A percentile compares a stretch with the other conserved stretches of the same genome.
These are phyloP conservation scores for Hirtodrosophila histrioides DNA, from an alignment of 2,888 invertebrate genomes.

Conservation along the genomic window DNA sequence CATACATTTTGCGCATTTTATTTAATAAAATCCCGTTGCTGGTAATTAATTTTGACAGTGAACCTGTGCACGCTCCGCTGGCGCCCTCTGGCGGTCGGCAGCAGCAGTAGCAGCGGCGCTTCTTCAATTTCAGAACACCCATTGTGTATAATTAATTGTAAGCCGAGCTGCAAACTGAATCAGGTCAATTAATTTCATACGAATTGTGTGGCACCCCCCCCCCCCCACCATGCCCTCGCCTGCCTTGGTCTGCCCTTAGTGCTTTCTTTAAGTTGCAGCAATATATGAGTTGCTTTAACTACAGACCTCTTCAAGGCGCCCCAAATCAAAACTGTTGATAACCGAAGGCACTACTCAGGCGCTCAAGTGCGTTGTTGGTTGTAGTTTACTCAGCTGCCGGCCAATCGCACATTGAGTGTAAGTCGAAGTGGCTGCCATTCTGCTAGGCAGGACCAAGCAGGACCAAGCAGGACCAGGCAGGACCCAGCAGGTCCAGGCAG, in stretches of 20 bases:
- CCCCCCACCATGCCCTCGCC: neutral
- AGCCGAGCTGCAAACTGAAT: constrained; percentile 78
- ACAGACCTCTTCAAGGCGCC: constrained; percentile 30
- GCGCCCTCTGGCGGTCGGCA: constrained; percentile 35
- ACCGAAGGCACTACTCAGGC: neutral
- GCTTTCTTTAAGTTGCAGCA: constrained; percentile 27
- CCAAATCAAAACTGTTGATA: constrained; percentile 52
- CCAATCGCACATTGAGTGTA: constrained; percentile 66
- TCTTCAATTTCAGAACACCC: constrained; percentile 56
- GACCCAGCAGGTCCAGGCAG: neutral
- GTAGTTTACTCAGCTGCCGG: constrained; percentile 45
- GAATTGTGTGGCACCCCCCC: constrained; percentile 27
- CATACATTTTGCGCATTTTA: constrained; percentile 63
- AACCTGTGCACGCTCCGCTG: constrained; percentile 68
- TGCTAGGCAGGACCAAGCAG: constrained; percentile 8
- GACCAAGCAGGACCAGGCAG: constrained; percentile 1
- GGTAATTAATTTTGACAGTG: constrained; percentile 80
- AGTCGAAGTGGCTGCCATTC: constrained; percentile 48
- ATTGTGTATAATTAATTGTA: constrained; percentile 81
- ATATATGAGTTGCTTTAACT: constrained; percentile 40
- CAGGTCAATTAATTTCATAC: constrained; percentile 83
- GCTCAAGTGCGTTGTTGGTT: constrained; percentile 47
- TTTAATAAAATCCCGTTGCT: constrained; percentile 72
- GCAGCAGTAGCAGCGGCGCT: constrained; percentile 31
- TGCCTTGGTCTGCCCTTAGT: neutral